Base-by-base conservation (phyloP, 92 coral and sea anemone genomes). In the Heliopora coerulea region DNA sequence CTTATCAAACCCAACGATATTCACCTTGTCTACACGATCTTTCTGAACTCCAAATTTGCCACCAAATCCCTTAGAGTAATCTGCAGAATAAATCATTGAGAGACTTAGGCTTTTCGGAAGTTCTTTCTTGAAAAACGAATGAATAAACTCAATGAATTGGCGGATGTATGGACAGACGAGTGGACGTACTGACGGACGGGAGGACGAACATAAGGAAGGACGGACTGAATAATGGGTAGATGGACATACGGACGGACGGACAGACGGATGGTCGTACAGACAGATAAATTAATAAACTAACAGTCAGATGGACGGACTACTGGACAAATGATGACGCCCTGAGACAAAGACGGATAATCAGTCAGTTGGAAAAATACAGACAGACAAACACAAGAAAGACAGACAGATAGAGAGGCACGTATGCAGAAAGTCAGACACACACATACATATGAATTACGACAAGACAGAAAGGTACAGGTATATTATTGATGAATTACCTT, bases 1-100 rank as follows among this genome's bases (percentile, higher is more conserved):
- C n/a, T n/a, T n/a, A n/a, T 49, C 50, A n/a, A n/a, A n/a, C n/a
- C n/a, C n/a, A n/a, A n/a, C n/a, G 42, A 37, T 37, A 37, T 37
- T 27, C 32, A 88, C 92, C 92, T 88, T 88, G 56, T 88, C 92
- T 49, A 68, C 74, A 49, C 89, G 78, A 33, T 90, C 91, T 57
- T 83, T 79, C 69, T 75, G 86, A 3, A 90, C 88, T 31, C 91
- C 96, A 80, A 46, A 87, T 78, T 87, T 90, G 54, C 92, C 92
- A 27, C 91, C 91, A 62, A 84, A 87, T 10, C 91, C 91, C 54
- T 80, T 84, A 11, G 86, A 42, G 28, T 67, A 67, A 67, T 67
- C 74, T 67, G n/a, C n/a, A n/a, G 12, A 37, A n/a, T n/a, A n/a
- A n/a, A n/a, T n/a, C n/a, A n/a, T n/a, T n/a, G n/a, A n/a, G n/a